Evolutionary conservation across 2,113 vertebrate genomes (phyloP), one percentile per base, ranked within the genome.

Genomic region (Passer montanus): DNA sequence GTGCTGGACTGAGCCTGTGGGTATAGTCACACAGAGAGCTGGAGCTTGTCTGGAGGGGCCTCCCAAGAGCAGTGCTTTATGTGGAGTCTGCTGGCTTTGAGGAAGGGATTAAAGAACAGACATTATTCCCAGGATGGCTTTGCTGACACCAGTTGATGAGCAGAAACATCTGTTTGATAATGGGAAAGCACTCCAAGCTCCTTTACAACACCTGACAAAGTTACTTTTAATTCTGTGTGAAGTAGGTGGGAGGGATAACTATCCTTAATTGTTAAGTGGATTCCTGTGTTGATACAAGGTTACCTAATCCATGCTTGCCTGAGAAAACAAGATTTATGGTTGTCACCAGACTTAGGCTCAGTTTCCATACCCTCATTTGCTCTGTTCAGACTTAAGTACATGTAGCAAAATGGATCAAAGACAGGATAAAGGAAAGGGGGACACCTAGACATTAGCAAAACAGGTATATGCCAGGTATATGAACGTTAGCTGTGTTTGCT

Each of bases 141-240:
- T 87, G 46, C 59, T 91, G 84, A 90, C 72, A 87, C 68, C 68
- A 60, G 64, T 2, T 95, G 82, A 85, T 91, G 77, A 86, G 72
- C 52, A 74, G 63, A 81, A 94, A 84, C 93, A 94, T 87, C 90
- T 96, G 88, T 92, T 96, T 90, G 15, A 1, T 83, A 74, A 90
- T 21, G 30, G 58, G 27, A 68, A 74, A 92, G 68, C 67, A 64
- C 68, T 88, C 52, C 43, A 59, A 94, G 64, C 76, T 93, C 72
- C 92, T 90, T 80, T 93, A 49, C 70, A 95, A 70, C 82, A 94
- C 76, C 80, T 93, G 92, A 80, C 72, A 84, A 88, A 91, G 67
- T 91, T 93, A 79, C 58, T 94, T 91, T 83, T 88, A 84, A 90
- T 96, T 96, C 63, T 88, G 3, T 41, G 55, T 70, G 79, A 90